phyloP scores from a whole-genome alignment of 2,797 vertebrate species.

The Pangasius larnaudii region DNA sequence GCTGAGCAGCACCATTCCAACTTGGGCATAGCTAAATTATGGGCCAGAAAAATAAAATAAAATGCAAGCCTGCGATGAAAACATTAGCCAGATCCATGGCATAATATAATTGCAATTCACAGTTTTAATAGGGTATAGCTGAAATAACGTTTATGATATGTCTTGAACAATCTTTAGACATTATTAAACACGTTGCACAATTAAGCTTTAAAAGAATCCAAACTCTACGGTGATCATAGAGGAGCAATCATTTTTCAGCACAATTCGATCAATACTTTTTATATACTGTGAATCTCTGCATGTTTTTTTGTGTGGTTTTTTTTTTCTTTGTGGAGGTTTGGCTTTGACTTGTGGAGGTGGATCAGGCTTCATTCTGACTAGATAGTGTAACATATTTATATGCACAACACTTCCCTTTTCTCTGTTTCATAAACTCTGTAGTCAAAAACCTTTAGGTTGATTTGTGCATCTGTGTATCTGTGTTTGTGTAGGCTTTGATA shows the following conservation, averaged over 20 bases:
- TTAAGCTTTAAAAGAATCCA: conserved; percentile 3
- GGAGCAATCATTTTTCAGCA: conserved; percentile 5
- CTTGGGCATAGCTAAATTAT: not conserved
- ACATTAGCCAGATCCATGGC: not conserved
- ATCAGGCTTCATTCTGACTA: conserved; percentile 22
- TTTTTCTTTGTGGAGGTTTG: conserved; percentile 24
- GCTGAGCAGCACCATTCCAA: not conserved
- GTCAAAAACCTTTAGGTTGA: conserved; percentile 5
- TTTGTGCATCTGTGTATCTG: not conserved
- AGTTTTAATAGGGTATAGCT: not conserved
- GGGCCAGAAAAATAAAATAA: not conserved
- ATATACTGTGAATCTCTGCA: not conserved
- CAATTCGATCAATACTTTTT: not conserved
- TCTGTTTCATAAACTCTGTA: not conserved
- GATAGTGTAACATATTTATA: conserved; percentile 26
- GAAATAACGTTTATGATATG: not conserved
- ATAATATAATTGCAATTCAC: not conserved
- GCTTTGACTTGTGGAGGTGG: conserved; percentile 39
- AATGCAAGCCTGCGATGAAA: not conserved
- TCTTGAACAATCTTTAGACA: not conserved
- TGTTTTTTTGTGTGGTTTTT: not conserved
- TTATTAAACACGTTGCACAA: not conserved
- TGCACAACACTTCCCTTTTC: not conserved
- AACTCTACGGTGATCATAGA: not conserved
- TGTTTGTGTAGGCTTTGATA: conserved; percentile 19